Conservation (phyloP, 2,113 vertebrate genomes). For the Entosphenus tridentatus region DNA sequence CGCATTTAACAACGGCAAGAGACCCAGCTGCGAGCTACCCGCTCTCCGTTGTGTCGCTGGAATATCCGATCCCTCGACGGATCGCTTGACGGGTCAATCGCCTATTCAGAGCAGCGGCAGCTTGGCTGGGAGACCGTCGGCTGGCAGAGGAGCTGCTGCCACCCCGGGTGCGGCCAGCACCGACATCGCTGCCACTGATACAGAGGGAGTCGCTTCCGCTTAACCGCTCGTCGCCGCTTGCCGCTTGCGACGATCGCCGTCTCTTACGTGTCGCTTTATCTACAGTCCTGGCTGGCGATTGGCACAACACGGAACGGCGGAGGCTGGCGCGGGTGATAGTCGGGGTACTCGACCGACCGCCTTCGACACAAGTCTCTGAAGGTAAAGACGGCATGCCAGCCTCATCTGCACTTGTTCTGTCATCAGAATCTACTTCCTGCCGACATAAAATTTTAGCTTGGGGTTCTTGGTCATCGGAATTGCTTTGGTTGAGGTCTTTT, state of each 20-base stretch:
- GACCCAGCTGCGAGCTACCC: too few species aligned
- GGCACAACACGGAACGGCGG: constrained; percentile 3
- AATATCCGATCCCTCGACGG: too few species aligned
- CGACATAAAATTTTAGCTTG: constrained; percentile 1
- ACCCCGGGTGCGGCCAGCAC: neutral
- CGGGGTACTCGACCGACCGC: neutral
- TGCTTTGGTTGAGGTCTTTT: constrained; percentile 2
- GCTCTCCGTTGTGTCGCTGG: too few species aligned
- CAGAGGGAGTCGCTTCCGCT: neutral
- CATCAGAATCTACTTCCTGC: neutral
- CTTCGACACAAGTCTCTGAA: neutral
- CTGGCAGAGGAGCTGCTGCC: too few species aligned
- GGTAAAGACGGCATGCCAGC: too few species aligned
- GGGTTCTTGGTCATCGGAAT: neutral
- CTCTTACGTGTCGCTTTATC: neutral
- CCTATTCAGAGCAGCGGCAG: constrained; percentile 2
- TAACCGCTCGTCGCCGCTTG: neutral
- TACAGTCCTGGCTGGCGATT: constrained; percentile 1
- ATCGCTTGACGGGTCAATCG: neutral
- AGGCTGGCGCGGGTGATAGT: constrained; percentile 2
- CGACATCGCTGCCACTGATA: neutral
- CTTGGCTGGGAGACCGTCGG: neutral
- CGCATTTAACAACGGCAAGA: too few species aligned
- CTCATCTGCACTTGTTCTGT: neutral
- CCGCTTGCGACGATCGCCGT: neutral